phyloP scores from a whole-genome alignment of 23 tunicate genomes.

The Oikopleura albicans region DNA sequence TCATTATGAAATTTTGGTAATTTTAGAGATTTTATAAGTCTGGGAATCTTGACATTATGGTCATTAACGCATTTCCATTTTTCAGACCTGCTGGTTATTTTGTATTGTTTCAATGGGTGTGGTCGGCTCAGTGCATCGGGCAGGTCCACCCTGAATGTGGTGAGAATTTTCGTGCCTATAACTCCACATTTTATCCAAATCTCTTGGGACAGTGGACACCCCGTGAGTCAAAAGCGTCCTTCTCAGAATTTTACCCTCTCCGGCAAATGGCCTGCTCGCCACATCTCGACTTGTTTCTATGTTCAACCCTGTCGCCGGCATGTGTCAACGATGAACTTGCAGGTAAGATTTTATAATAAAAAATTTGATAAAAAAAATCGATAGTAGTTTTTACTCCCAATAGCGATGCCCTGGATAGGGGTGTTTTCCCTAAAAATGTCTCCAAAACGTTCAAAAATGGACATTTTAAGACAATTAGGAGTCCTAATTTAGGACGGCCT shows the following conservation, averaged over 20 bases:
- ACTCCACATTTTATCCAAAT: constrained; percentile 13
- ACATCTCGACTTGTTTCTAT: neutral
- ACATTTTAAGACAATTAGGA: too few species aligned
- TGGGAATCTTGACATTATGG: too few species aligned
- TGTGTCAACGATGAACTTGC: neutral
- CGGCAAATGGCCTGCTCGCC: neutral
- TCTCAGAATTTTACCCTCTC: neutral
- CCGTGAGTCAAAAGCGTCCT: neutral
- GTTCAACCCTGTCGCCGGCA: neutral
- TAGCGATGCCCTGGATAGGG: too few species aligned
- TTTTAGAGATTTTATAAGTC: too few species aligned
- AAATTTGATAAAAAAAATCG: too few species aligned
- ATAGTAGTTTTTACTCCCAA: too few species aligned
- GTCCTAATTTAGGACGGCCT: too few species aligned
- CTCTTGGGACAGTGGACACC: neutral
- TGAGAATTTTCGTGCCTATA: neutral
- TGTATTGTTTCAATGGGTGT: neutral
- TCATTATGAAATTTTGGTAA: too few species aligned
- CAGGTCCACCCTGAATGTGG: neutral
- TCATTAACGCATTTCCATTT: too few species aligned
- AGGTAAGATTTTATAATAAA: constrained; percentile 1
- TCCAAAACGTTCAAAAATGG: too few species aligned
- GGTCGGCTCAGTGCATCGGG: neutral
- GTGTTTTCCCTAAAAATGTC: too few species aligned
- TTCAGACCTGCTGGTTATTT: neutral